Evolutionary conservation across 2,888 invertebrate genomes (phyloP), one percentile per base, ranked within the genome.

Genomic region (Drosophila suboccidentalis): DNA sequence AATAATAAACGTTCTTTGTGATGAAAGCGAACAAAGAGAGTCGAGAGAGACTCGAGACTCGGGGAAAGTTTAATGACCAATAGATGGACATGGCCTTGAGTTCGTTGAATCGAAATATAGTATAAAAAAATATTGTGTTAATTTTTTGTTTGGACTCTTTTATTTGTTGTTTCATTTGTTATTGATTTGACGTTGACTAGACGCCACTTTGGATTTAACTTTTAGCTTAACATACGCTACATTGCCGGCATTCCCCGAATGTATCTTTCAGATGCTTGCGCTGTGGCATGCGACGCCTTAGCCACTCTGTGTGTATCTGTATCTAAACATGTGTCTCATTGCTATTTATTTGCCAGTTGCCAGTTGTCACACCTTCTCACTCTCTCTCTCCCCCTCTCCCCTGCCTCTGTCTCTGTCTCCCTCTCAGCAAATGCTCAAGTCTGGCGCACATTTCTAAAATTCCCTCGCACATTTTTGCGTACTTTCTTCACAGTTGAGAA

Each of bases 371-470:
- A n/a, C 38, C 38, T 29, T 46, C 36, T 58, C 6, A 43, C 10
- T 22, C 22, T 19, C 29, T 39, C 47, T 19, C 43, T 39, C 44
- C 34, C 26, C 49, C 3, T 39, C 8, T 26, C 49, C 3, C 36
- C 8, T 26, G 15, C 19, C 41, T 39, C 53, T 22, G 38, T 34
- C 34, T 4, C 9, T 1, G 5, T 36, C 47, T 9, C 38, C 22
- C 36, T 4, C 22, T 22, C 17, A 29, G 43, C 59, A 62, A 62
- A 69, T 77, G 64, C 61, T 64, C 46, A 66, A 76, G 87, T 76
- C 82, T 77, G 72, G 60, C 74, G 82, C 80, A 85, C 82, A 86
- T 86, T 86, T 63, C 67, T 89, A 13, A 77, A 80, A 86, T 86
- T 75, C 89, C 89, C 73, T 72, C 64, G 86, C 80, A 62, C 75